Evolutionary conservation across 2,113 vertebrate species (phyloP).

Genomic region (Anolis sagrei): DNA sequence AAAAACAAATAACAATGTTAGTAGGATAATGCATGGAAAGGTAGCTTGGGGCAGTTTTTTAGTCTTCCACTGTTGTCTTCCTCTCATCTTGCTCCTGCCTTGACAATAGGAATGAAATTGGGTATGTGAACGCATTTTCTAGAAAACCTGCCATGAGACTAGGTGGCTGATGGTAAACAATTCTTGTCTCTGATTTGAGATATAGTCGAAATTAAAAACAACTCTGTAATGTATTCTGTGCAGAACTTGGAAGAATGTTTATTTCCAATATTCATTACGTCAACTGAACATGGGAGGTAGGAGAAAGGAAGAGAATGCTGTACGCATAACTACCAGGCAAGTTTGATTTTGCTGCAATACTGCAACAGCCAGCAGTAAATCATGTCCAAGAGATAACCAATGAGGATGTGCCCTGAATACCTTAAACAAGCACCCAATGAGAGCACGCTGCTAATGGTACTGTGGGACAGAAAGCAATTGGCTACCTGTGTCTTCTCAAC

Average conservation of each 20-base stretch:
- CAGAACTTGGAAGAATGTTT: neutral
- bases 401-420: neutral
- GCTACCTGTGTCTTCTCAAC: no score
- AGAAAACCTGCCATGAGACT: neutral
- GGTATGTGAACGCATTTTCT: neutral
- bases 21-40: neutral
- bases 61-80: neutral
- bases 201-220: neutral
- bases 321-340: conserved; percentile 12
- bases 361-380: conserved; percentile 13
- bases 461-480: no score
- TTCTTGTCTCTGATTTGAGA: neutral
- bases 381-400: neutral
- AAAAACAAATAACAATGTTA: neutral
- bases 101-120: neutral
- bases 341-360: neutral
- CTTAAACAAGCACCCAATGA: neutral
- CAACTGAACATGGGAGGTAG: neutral
- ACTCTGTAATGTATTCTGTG: conserved; percentile 14
- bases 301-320: neutral
- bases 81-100: neutral
- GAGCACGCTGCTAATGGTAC: neutral
- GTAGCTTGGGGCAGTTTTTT: neutral
- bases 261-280: conserved; percentile 16
- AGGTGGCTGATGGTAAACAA: conserved; percentile 1